These are phyloP conservation scores for Carcina quercana DNA, from an alignment of 2,888 invertebrate species.

Conservation along the genomic window DNA sequence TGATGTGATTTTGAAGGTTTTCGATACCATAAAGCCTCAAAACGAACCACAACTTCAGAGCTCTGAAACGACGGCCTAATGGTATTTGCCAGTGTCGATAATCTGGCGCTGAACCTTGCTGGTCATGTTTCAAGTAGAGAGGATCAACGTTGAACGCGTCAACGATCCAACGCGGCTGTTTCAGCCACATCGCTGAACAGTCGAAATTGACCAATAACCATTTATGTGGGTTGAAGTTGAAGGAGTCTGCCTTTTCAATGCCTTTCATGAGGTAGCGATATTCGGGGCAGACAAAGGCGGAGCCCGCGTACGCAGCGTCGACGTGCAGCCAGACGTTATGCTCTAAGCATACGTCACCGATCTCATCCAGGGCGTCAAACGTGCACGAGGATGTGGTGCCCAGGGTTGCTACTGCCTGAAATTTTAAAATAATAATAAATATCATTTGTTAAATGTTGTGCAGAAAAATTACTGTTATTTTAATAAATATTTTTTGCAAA, in stretches of 20 bases:
- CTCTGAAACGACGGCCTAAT: slow-evolving; percentile 92
- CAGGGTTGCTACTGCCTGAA: slow-evolving; percentile 87
- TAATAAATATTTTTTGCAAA: not conserved
- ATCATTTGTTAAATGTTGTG: not conserved
- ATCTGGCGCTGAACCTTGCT: slow-evolving; percentile 92
- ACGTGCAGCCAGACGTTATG: slow-evolving; percentile 93
- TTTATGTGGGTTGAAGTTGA: slow-evolving; percentile 99
- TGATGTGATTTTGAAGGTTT: slow-evolving; percentile 89
- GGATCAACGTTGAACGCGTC: slow-evolving; percentile 99
- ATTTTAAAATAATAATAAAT: slow-evolving; percentile 7
- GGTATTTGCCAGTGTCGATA: slow-evolving; percentile 99
- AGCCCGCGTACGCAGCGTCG: slow-evolving; percentile 97
- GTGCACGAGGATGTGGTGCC: slow-evolving; percentile 98
- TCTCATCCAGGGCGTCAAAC: slow-evolving; percentile 91
- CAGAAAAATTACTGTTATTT: not conserved
- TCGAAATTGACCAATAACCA: slow-evolving; percentile 99
- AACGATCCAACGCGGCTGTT: slow-evolving; percentile 90
- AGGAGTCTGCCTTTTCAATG: slow-evolving; percentile 92
- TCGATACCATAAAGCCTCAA: slow-evolving; percentile 91
- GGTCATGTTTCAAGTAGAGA: slow-evolving; percentile 94
- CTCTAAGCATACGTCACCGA: slow-evolving; percentile 91
- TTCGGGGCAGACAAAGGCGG: slow-evolving; percentile 98
- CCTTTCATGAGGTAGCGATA: slow-evolving; percentile 93
- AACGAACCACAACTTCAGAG: slow-evolving; percentile 97
- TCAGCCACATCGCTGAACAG: slow-evolving; percentile 98